These are phyloP conservation scores for Acanthosepion lycidas DNA, from an alignment of 2,888 invertebrate genomes.

Conservation along the genomic window DNA sequence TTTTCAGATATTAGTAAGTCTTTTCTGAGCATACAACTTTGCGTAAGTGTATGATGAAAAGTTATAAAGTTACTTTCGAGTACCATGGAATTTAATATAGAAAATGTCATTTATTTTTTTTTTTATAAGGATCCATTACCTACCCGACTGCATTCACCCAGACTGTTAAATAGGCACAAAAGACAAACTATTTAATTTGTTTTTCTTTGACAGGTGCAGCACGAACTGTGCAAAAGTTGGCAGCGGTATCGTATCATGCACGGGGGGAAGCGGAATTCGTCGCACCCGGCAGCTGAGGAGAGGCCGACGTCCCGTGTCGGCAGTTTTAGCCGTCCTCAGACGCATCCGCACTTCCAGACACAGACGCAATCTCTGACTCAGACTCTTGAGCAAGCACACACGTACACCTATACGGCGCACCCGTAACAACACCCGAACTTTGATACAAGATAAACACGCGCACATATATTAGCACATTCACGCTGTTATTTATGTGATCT, in stretches of 20 bases:
- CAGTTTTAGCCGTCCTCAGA: constrained; percentile 10
- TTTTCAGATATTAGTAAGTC: no score
- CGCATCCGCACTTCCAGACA: neutral
- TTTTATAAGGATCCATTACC: no score
- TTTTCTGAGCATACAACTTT: no score
- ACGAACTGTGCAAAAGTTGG: constrained; percentile 44
- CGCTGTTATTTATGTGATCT: neutral
- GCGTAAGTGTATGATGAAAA: no score
- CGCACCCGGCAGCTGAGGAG: neutral
- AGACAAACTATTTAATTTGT: constrained; percentile 4
- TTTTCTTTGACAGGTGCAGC: constrained; percentile 46
- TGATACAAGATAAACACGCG: neutral
- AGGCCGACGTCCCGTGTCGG: neutral
- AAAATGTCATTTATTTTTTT: no score
- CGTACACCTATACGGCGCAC: neutral
- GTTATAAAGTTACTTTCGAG: no score
- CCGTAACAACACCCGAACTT: neutral
- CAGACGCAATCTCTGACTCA: neutral
- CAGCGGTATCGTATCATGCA: constrained; percentile 25
- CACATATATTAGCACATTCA: neutral
- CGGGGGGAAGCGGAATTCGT: constrained; percentile 8
- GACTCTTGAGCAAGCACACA: neutral
- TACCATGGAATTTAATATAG: no score
- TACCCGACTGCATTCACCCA: neutral
- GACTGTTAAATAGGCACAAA: neutral